Evolutionary conservation across 2,113 vertebrate species (phyloP).

Genomic region (Labeo catla): DNA sequence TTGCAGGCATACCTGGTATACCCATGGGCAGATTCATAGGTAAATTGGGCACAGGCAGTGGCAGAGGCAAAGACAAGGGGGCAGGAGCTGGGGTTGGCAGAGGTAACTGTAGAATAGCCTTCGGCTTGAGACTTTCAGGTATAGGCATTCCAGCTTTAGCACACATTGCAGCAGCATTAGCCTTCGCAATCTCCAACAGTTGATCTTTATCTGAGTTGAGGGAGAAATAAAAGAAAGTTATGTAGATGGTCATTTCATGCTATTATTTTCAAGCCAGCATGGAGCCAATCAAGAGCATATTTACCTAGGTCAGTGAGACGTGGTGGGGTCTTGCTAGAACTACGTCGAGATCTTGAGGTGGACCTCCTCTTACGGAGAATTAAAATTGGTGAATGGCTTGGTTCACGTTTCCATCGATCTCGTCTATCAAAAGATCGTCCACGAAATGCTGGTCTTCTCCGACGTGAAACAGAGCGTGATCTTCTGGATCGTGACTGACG

Average conservation of each 20-base stretch:
- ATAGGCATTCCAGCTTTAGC: conserved; percentile 96
- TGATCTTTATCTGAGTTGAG: conserved; percentile 91
- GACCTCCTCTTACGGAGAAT: conserved; percentile 89
- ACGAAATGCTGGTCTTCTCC: conserved; percentile 82
- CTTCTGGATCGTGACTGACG: conserved; percentile 77
- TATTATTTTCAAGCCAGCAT: neutral
- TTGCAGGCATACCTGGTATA: conserved; percentile 69
- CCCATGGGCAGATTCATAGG: conserved; percentile 68
- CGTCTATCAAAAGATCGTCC: conserved; percentile 89
- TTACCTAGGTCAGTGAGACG: conserved; percentile 95
- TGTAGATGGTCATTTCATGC: neutral
- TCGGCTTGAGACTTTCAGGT: conserved; percentile 92
- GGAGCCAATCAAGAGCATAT: neutral
- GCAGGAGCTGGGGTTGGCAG: conserved; percentile 77
- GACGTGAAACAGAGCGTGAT: conserved; percentile 85
- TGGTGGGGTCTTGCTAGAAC: conserved; percentile 89
- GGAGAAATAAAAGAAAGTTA: neutral
- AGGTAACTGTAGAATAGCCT: conserved; percentile 84
- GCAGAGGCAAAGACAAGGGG: conserved; percentile 76
- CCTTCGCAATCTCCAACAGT: conserved; percentile 97
- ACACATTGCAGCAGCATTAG: conserved; percentile 98
- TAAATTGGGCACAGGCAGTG: conserved; percentile 74
- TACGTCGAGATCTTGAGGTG: conserved; percentile 83
- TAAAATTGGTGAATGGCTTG: conserved; percentile 89
- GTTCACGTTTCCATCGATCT: conserved; percentile 86